Percentiles rank a stretch among this genome's conserved stretches.
Evolutionary conservation across 2,888 invertebrate genomes (phyloP).

Genomic region (Mechanitis mazaeus): DNA sequence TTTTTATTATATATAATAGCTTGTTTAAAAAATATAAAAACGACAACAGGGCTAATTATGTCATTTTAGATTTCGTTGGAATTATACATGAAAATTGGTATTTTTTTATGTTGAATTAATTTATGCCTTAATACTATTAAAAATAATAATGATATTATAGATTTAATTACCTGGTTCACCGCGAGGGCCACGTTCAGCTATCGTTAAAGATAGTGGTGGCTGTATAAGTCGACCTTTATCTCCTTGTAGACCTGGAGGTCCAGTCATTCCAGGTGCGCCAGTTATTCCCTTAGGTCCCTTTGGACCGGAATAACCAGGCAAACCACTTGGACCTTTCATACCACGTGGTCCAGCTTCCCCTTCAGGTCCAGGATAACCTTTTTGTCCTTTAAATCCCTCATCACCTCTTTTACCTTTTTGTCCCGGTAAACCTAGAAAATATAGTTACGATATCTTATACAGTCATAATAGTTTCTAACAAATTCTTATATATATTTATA

Average conservation of each 20-base stretch:
- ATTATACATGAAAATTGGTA: too few relatives aligned
- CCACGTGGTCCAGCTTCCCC: slow-evolving; percentile 54
- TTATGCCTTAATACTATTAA: not conserved
- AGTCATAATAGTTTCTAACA: too few relatives aligned
- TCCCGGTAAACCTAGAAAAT: slow-evolving; percentile 50
- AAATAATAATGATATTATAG: slow-evolving; percentile 3
- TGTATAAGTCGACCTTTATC: slow-evolving; percentile 55
- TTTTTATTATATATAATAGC: too few relatives aligned
- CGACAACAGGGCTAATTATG: too few relatives aligned
- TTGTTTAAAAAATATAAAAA: too few relatives aligned
- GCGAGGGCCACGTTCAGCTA: slow-evolving; percentile 69
- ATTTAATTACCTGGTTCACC: slow-evolving; percentile 74
- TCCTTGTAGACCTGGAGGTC: slow-evolving; percentile 73
- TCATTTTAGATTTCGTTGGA: too few relatives aligned
- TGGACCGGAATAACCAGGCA: slow-evolving; percentile 62
- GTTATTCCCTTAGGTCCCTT: slow-evolving; percentile 42
- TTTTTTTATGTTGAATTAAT: too few relatives aligned
- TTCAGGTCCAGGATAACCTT: slow-evolving; percentile 50
- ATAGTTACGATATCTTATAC: not conserved
- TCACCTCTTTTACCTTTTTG: slow-evolving; percentile 54
- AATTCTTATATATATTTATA: not conserved
- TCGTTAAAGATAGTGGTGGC: slow-evolving; percentile 45
- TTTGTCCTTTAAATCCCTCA: slow-evolving; percentile 49
- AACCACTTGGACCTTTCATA: slow-evolving; percentile 38
- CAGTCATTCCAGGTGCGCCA: slow-evolving; percentile 48